Percentiles rank a stretch among this genome's conserved stretches.
Evolutionary conservation across 1,140 invertebrate species (phyloP).

Genomic region (Aphis craccivora): DNA sequence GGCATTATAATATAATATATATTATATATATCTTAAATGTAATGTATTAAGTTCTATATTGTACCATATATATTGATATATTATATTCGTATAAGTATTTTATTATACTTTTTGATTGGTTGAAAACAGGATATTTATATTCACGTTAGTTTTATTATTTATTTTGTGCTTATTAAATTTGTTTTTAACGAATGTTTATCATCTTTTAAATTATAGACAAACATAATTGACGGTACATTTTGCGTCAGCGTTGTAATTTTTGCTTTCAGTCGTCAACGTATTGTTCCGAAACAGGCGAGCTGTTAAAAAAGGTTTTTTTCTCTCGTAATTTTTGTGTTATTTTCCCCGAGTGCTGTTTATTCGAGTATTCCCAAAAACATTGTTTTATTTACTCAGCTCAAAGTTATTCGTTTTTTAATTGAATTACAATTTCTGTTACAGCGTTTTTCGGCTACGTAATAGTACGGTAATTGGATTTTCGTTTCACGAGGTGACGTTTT

Average conservation of each 20-base stretch:
- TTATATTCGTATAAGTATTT: not conserved
- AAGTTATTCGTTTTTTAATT: conserved; percentile 52
- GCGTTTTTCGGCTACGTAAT: conserved; percentile 47
- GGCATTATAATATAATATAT: not conserved
- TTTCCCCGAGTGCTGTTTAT: conserved; percentile 38
- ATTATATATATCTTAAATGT: too few relatives aligned
- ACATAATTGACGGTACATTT: not conserved
- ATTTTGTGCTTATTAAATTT: not conserved
- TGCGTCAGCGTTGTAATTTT: not conserved
- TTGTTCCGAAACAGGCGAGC: not conserved
- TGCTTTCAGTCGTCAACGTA: conserved; percentile 4
- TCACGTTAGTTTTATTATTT: not conserved
- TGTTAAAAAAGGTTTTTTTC: not conserved
- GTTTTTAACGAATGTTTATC: not conserved
- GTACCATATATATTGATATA: too few relatives aligned
- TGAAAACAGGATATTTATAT: not conserved
- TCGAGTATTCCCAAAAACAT: conserved; percentile 47
- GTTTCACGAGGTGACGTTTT: conserved; percentile 52
- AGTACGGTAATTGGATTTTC: conserved; percentile 49
- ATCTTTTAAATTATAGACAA: conserved; percentile 13
- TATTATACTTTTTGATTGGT: not conserved
- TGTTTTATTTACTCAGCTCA: conserved; percentile 40
- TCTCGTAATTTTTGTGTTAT: conserved; percentile 21
- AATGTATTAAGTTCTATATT: too few relatives aligned
- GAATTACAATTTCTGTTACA: conserved; percentile 52